phyloP scores from a whole-genome alignment of 64 coral and sea anemone species.

The Actinia equina region DNA sequence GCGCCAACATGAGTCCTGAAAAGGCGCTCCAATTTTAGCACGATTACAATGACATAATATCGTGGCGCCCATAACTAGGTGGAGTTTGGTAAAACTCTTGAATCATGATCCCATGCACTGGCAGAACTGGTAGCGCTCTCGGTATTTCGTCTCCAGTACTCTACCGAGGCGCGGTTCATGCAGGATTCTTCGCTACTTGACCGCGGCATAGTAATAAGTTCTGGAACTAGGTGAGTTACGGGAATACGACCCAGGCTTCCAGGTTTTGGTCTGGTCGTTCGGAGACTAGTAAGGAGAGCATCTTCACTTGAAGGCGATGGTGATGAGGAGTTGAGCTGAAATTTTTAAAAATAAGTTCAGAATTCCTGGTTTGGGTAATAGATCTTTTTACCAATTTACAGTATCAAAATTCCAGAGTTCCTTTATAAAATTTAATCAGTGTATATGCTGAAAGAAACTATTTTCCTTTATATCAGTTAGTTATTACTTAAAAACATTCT shows the following conservation, averaged over 20 bases:
- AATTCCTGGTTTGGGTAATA: not conserved
- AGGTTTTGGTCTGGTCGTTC: conserved; percentile 37
- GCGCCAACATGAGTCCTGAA: too few species aligned
- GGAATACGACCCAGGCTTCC: conserved; percentile 48
- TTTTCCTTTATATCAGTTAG: too few species aligned
- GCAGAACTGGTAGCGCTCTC: not conserved
- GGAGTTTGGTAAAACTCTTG: not conserved
- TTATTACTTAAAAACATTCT: too few species aligned
- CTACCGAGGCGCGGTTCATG: conserved; percentile 53
- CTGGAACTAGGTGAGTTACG: conserved; percentile 12
- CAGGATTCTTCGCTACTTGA: conserved; percentile 42
- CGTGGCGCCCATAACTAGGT: too few species aligned
- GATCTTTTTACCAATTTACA: too few species aligned
- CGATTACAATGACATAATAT: too few species aligned
- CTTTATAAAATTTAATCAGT: too few species aligned
- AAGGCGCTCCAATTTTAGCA: too few species aligned
- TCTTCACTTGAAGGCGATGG: conserved; percentile 31
- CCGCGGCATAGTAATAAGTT: not conserved
- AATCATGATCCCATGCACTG: not conserved
- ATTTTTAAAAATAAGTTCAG: not conserved
- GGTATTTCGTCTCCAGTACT: conserved; percentile 65
- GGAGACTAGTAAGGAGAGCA: conserved; percentile 43
- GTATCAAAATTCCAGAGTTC: too few species aligned
- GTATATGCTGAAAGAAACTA: too few species aligned
- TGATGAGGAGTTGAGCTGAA: conserved; percentile 26